Conservation (phyloP, 2,888 invertebrate genomes). For the Drosophila buzzatii region DNA sequence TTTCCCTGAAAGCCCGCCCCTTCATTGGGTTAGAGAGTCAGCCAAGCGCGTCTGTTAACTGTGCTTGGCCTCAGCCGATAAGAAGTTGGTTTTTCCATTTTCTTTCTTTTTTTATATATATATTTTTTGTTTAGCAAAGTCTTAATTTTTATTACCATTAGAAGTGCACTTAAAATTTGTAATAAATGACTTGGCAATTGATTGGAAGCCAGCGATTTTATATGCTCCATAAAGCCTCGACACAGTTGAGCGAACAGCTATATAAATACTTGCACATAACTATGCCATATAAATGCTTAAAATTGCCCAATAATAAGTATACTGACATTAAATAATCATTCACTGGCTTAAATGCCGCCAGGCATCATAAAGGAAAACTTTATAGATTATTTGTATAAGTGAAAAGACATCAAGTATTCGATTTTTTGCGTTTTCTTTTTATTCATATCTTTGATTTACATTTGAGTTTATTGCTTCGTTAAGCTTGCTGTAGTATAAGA, state of each 20-base stretch:
- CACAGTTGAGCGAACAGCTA: slow-evolving; percentile 37
- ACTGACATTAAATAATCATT: slow-evolving; percentile 21
- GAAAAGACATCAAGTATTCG: slow-evolving; percentile 13
- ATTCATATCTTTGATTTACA: slow-evolving; percentile 15
- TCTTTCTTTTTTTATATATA: background rate
- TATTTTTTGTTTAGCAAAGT: slow-evolving; percentile 43
- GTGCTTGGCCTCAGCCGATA: slow-evolving; percentile 61
- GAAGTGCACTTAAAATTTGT: slow-evolving; percentile 76
- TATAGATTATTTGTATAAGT: slow-evolving; percentile 33
- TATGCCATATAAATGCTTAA: slow-evolving; percentile 22
- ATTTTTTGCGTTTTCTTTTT: background rate
- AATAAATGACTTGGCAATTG: slow-evolving; percentile 79
- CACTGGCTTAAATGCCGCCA: slow-evolving; percentile 12
- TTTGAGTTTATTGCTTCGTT: background rate
- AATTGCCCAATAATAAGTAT: slow-evolving; percentile 14
- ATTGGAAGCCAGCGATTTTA: slow-evolving; percentile 64
- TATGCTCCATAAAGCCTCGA: slow-evolving; percentile 56
- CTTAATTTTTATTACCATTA: slow-evolving; percentile 78
- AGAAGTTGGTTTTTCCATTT: slow-evolving; percentile 43
- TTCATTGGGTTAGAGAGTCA: slow-evolving; percentile 4
- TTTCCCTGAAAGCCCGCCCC: background rate
- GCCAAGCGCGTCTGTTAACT: slow-evolving; percentile 53
- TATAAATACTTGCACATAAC: slow-evolving; percentile 25
- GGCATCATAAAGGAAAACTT: slow-evolving; percentile 39
- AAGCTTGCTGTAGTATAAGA: background rate